Conservation (phyloP, 2,888 invertebrate species). For the Abscondita cerata region DNA sequence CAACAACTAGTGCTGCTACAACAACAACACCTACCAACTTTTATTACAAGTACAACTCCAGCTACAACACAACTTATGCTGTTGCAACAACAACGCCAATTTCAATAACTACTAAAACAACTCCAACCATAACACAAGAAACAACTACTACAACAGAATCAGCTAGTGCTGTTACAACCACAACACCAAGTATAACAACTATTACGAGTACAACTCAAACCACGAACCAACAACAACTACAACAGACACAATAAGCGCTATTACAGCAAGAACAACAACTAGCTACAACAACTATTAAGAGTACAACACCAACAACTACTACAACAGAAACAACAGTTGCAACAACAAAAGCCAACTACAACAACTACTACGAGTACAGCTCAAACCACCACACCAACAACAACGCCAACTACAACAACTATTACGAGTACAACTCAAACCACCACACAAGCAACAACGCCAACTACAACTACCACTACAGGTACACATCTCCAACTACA, state of each 20-base stretch:
- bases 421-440: too few species aligned
- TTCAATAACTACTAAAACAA: slow-evolving; percentile 41
- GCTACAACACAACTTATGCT: slow-evolving; percentile 21
- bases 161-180: slow-evolving; percentile 33
- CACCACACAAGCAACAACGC: slow-evolving; percentile 19
- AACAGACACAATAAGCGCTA: slow-evolving; percentile 41
- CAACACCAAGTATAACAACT: slow-evolving; percentile 16
- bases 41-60: slow-evolving; percentile 33
- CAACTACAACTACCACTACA: slow-evolving; percentile 20
- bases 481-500: slow-evolving; percentile 16
- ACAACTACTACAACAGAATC: slow-evolving; percentile 16
- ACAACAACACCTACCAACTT: slow-evolving; percentile 15
- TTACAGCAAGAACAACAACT: slow-evolving; percentile 6
- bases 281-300: slow-evolving; percentile 13
- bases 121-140: slow-evolving; percentile 27
- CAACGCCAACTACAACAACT: too few species aligned
- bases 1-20: slow-evolving; percentile 4
- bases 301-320: slow-evolving; percentile 13
- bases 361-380: too few species aligned
- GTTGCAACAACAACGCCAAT: slow-evolving; percentile 17
- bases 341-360: slow-evolving; percentile 13
- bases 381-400: too few species aligned
- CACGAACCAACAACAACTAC: slow-evolving; percentile 21
- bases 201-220: too few species aligned
- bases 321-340: slow-evolving; percentile 20